Evolutionary conservation across 2,888 invertebrate species (phyloP), one percentile per base, ranked within the genome.

Genomic region (Epinotia bilunana): DNA sequence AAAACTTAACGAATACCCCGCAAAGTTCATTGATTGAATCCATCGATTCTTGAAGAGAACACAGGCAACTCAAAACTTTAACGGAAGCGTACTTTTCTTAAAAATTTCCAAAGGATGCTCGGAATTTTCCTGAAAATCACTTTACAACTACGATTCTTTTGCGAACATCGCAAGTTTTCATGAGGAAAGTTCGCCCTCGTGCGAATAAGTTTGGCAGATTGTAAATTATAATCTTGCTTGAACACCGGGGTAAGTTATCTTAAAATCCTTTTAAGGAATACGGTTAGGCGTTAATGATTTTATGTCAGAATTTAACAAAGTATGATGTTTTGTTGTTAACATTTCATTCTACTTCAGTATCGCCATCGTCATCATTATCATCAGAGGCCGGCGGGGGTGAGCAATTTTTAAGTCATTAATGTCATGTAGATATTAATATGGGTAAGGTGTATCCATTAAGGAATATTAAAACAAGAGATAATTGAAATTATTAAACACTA

Each of bases 141-240:
- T 84, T 83, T 82, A 78, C 74, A 83, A 84, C 83, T 80, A 78
- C 81, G 84, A 86, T 84, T 85, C 87, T 86, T 87, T 86, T 78
- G 80, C 81, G 82, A 86, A 84, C 84, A 84, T 83, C 87, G 85
- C 87, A 85, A 90, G 86, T 90, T 90, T 90, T 88, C 88, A 90
- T 87, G 86, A 84, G 81, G 78, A 85, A 88, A 91, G 86, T 92
- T 90, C 73, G 83, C 84, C 82, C 84, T 80, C 80, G 82, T 83
- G 82, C 81, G 82, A 82, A 80, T 77, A 76, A 77, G 79, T 80
- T 83, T 75, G 75, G 71, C 65, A 65, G 71, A 75, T 75, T 75
- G 71, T 75, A 75, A 75, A 75, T 75, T 75, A 75, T 75, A 72
- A 75, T 75, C 55, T 75, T 53, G 70, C 60, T 71, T 65, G 71